phyloP scores from a whole-genome alignment of 2,113 vertebrate species.

The Oreochromis tanganicae region DNA sequence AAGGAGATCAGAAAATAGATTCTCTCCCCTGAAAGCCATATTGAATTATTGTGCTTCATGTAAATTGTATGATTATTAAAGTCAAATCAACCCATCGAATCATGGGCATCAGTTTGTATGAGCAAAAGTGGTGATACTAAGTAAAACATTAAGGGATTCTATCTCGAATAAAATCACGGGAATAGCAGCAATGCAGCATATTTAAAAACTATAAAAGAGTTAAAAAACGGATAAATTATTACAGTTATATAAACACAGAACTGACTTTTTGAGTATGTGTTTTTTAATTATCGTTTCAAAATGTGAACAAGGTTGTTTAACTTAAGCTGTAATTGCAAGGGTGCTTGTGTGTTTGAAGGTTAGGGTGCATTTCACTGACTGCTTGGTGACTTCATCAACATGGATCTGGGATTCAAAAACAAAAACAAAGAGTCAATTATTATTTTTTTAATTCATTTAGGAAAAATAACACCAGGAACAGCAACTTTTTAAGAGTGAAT shows the following conservation, averaged over 20 bases:
- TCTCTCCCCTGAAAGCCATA: background rate
- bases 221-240: background rate
- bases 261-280: background rate
- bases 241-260: background rate
- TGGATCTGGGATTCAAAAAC: slow-evolving; percentile 26
- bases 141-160: background rate
- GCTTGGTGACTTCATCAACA: slow-evolving; percentile 36
- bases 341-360: background rate
- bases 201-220: background rate
- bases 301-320: background rate
- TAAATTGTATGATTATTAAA: background rate
- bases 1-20: slow-evolving; percentile 28
- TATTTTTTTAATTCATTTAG: slow-evolving; percentile 3
- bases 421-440: slow-evolving; percentile 21
- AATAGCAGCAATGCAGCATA: background rate
- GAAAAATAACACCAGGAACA: background rate
- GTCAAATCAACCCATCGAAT: background rate
- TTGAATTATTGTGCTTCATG: background rate
- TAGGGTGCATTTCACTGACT: slow-evolving; percentile 4
- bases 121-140: background rate
- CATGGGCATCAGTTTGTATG: background rate
- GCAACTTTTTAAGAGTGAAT: background rate
- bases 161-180: background rate
- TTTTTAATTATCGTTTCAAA: background rate
- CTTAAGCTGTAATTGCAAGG: background rate